Evolutionary conservation across 2,797 vertebrate genomes (phyloP).

Genomic region (Xenopus petersii): DNA sequence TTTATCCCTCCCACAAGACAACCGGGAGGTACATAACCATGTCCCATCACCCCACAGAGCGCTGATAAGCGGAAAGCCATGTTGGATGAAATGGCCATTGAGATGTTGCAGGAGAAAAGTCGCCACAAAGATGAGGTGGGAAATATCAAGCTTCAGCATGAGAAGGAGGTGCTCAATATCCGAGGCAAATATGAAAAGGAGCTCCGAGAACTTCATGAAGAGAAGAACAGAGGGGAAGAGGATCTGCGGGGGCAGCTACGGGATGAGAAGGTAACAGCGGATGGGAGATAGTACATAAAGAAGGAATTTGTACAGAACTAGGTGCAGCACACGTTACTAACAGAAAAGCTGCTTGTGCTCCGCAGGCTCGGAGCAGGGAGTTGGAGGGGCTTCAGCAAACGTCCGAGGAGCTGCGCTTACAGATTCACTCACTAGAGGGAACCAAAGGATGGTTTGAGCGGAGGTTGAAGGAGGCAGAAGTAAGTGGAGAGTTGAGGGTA

Average conservation of each 20-base stretch:
- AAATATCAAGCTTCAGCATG: constrained; percentile 77
- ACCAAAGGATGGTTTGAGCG: constrained; percentile 88
- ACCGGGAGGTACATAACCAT: too few species aligned
- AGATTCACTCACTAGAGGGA: constrained; percentile 82
- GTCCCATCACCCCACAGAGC: constrained; percentile 61
- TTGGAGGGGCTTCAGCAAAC: constrained; percentile 75
- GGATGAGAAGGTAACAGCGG: constrained; percentile 75
- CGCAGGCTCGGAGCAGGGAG: constrained; percentile 75
- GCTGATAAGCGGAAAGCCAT: constrained; percentile 87
- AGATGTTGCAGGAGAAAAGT: constrained; percentile 77
- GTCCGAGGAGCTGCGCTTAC: constrained; percentile 77
- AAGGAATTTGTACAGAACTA: too few species aligned
- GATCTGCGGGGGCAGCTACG: constrained; percentile 81
- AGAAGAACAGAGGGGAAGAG: constrained; percentile 82
- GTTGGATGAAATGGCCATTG: constrained; percentile 84
- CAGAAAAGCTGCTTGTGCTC: background rate
- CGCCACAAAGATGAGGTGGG: constrained; percentile 84
- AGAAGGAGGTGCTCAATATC: constrained; percentile 83
- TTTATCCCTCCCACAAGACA: background rate
- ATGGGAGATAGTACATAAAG: too few species aligned
- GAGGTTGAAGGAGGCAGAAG: constrained; percentile 81
- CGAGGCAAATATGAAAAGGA: constrained; percentile 86
- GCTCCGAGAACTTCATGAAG: constrained; percentile 83
- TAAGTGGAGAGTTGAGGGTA: constrained; percentile 50
- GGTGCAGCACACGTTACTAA: too few species aligned